Conservation (phyloP, 92 coral and sea anemone genomes). For the Palythoa grandis region DNA sequence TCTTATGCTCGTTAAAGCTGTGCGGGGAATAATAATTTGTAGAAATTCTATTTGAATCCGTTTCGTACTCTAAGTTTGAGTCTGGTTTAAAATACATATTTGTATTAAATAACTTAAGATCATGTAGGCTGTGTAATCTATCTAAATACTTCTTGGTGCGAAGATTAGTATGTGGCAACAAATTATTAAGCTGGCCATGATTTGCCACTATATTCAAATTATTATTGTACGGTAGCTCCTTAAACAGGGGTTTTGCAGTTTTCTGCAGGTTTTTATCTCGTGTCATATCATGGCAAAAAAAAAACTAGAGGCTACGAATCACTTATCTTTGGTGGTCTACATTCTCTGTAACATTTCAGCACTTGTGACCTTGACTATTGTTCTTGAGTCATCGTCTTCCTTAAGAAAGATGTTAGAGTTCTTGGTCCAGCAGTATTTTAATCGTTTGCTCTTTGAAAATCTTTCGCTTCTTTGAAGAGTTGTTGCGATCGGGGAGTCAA, state of each 20-base stretch:
- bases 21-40: slow-evolving; percentile 16
- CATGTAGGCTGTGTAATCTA: slow-evolving; percentile 15
- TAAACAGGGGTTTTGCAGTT: slow-evolving; percentile 21
- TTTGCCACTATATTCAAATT: slow-evolving; percentile 9
- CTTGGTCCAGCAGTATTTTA: slow-evolving; percentile 25
- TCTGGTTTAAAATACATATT: slow-evolving; percentile 18
- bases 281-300: neutral
- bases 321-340: slow-evolving; percentile 34
- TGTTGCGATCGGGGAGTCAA: slow-evolving; percentile 36
- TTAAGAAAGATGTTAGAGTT: slow-evolving; percentile 25
- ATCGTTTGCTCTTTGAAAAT: slow-evolving; percentile 10
- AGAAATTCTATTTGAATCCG: slow-evolving; percentile 1
- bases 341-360: slow-evolving; percentile 27
- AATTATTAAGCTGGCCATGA: slow-evolving; percentile 22
- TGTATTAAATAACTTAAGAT: slow-evolving; percentile 21
- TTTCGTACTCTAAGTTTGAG: slow-evolving; percentile 7
- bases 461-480: slow-evolving; percentile 28
- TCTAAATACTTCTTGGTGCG: slow-evolving; percentile 20
- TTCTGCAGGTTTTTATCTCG: slow-evolving; percentile 29
- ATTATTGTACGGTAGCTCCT: slow-evolving; percentile 32
- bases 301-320: slow-evolving; percentile 5
- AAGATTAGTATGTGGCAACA: slow-evolving; percentile 23
- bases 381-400: slow-evolving; percentile 28
- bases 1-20: slow-evolving; percentile 15
- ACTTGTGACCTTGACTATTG: slow-evolving; percentile 4